phyloP scores from a whole-genome alignment of 1,140 invertebrate species.

The Anadara kagoshimensis region DNA sequence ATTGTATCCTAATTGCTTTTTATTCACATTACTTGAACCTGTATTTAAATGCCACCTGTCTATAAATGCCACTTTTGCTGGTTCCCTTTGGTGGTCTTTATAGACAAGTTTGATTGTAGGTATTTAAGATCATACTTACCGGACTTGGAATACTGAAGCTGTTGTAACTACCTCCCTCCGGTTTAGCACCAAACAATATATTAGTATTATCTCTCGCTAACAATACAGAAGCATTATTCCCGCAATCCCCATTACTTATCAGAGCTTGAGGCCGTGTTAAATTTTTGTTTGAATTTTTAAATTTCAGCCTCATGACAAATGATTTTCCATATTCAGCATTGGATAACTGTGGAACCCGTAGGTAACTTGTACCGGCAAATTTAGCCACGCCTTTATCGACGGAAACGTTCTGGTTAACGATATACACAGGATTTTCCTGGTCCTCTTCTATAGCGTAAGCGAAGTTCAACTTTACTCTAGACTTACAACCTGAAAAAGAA shows the following conservation, averaged over 20 bases:
- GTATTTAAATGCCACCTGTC: too few species aligned
- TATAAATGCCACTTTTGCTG: too few species aligned
- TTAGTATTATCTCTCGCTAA: conserved; percentile 68
- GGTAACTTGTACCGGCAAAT: conserved; percentile 52
- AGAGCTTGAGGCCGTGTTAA: conserved; percentile 46
- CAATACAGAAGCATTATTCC: conserved; percentile 48
- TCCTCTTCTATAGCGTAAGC: conserved; percentile 39
- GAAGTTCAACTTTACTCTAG: conserved; percentile 54
- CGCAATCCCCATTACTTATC: conserved; percentile 57
- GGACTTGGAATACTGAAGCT: conserved; percentile 37
- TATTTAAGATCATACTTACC: too few species aligned
- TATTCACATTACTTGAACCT: too few species aligned
- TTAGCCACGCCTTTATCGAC: conserved; percentile 46
- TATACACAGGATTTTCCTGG: conserved; percentile 46
- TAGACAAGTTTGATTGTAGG: too few species aligned
- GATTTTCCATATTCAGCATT: conserved; percentile 52
- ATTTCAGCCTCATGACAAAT: conserved; percentile 44
- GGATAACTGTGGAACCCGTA: conserved; percentile 54
- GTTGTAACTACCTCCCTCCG: conserved; percentile 36
- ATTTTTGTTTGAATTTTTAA: conserved; percentile 29
- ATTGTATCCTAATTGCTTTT: too few species aligned
- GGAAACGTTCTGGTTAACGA: conserved; percentile 50
- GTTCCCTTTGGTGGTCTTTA: too few species aligned
- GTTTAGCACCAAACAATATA: conserved; percentile 48
- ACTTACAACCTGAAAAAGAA: conserved; percentile 40